Evolutionary conservation across 37 sponge, comb jelly and placozoan species (phyloP).

Genomic region (Dysidea cf. avara): DNA sequence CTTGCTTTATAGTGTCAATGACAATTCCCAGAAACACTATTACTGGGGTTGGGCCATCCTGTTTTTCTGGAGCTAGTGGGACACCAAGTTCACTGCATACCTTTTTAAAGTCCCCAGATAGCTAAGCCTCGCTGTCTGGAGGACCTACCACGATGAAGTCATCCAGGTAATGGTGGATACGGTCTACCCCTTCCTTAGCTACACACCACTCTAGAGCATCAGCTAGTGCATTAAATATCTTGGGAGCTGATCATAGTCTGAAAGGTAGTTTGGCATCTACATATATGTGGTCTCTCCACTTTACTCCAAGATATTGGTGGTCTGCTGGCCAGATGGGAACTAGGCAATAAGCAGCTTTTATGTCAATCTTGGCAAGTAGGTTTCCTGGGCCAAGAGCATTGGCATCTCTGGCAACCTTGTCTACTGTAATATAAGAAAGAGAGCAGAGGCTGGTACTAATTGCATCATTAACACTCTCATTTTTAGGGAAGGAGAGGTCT

Average conservation of each 20-base stretch:
- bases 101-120: neutral
- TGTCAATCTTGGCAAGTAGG: slow-evolving; percentile 41
- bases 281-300: slow-evolving; percentile 29
- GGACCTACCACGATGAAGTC: slow-evolving; percentile 40
- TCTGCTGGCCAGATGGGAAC: slow-evolving; percentile 34
- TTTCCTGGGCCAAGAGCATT: slow-evolving; percentile 13
- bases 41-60: neutral
- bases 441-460: slow-evolving; percentile 25
- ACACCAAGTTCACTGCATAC: neutral
- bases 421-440: slow-evolving; percentile 21
- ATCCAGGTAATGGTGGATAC: slow-evolving; percentile 30
- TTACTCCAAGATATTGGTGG: slow-evolving; percentile 27
- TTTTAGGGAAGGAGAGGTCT: slow-evolving; percentile 28
- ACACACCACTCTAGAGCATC: slow-evolving; percentile 41
- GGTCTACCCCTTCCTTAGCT: neutral
- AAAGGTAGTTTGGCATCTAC: slow-evolving; percentile 11
- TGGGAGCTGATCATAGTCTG: slow-evolving; percentile 37
- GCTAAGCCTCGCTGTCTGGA: slow-evolving; percentile 7
- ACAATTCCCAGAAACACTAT: neutral
- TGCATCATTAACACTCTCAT: slow-evolving; percentile 44
- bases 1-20: neutral
- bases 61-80: neutral
- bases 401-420: slow-evolving; percentile 14
- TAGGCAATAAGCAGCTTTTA: slow-evolving; percentile 41
- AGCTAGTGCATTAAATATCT: slow-evolving; percentile 42